Base-by-base conservation (phyloP, 2,888 invertebrate genomes). In the Dynastes maya region DNA sequence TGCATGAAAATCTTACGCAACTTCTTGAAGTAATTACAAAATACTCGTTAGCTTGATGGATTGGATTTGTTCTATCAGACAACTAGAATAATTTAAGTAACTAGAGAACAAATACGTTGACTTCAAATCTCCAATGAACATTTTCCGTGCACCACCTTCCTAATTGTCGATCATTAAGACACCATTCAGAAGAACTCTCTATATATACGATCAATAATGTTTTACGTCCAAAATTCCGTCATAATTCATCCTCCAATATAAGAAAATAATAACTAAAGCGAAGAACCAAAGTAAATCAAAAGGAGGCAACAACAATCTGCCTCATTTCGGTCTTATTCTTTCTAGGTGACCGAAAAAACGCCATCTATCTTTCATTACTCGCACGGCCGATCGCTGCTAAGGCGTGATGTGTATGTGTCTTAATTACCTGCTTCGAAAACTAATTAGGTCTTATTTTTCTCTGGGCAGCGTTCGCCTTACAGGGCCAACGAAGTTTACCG, bases 371-470 rank as follows among this genome's bases (percentile, higher is more conserved):
- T 55, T 55, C 53, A 55, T 55, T 55, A 55, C 16, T 13, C 53
- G 53, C 16, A 55, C 53, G 53, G 13, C n/a, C 53, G 53, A 55
- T 55, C 5, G n/a, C n/a, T 55, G 53, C 11, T n/a, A 16, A n/a
- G 16, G 5, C 16, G 16, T 55, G 53, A 11, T 53, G 53, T 55
- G 16, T 13, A 55, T 16, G 53, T 55, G 11, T 55, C 53, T 55
- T 55, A 55, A 55, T 55, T 55, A n/a, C 53, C 16, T 55, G 16
- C 53, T 55, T 55, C 53, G 53, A 55, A 55, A 55, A 55, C 53
- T 55, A 55, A 55, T 55, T 55, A 55, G 53, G n/a, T 55, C 53
- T 55, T 55, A 55, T 16, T 55, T 55, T 55, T 55, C 16, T 55
- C 53, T 16, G n/a, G 16, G 53, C 53, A 55, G n/a, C 53, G 53